These are phyloP conservation scores for Carpatolechia fugitivella DNA, from an alignment of 2,888 invertebrate genomes.

Conservation along the genomic window DNA sequence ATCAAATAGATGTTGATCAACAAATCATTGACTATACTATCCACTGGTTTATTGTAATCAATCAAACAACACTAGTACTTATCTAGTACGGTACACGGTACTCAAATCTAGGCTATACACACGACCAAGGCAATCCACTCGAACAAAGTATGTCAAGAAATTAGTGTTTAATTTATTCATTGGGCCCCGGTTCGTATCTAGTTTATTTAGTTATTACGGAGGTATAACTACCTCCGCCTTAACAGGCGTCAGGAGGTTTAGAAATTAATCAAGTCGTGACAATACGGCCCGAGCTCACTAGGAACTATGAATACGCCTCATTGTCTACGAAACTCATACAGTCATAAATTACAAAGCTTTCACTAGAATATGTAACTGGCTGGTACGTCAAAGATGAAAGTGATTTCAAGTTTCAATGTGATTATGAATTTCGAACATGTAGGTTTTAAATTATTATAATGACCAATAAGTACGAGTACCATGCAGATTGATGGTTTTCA, in stretches of 20 bases:
- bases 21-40: too few relatives aligned
- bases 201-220: constrained; percentile 59
- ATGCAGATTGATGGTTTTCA: too few relatives aligned
- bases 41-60: background rate
- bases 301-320: background rate
- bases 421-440: too few relatives aligned
- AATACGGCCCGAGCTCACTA: constrained; percentile 31
- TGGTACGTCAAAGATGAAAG: background rate
- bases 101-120: constrained; percentile 3
- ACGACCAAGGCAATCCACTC: constrained; percentile 67
- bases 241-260: constrained; percentile 47
- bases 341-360: background rate
- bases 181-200: constrained; percentile 62
- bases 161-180: constrained; percentile 76
- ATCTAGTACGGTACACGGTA: background rate
- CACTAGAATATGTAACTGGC: background rate
- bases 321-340: background rate
- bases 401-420: background rate
- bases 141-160: constrained; percentile 73
- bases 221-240: too few relatives aligned
- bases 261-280: constrained; percentile 52
- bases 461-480: too few relatives aligned
- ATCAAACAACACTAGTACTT: background rate
- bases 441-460: too few relatives aligned
- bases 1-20: too few relatives aligned